phyloP scores from a whole-genome alignment of 2,113 vertebrate species.

The Penelope pileata region DNA sequence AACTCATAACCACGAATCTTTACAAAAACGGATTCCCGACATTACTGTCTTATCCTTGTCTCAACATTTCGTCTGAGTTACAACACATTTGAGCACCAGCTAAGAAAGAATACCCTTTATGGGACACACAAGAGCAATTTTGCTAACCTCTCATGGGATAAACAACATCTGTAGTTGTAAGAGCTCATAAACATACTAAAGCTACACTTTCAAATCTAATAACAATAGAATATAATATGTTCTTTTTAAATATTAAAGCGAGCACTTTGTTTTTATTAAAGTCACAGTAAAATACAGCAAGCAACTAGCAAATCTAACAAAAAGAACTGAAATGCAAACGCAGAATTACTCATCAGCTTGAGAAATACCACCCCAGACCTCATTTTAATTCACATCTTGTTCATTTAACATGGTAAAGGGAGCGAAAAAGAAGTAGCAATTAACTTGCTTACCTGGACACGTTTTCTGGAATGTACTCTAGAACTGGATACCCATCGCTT shows the following conservation, averaged over 20 bases:
- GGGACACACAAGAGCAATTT: conserved; percentile 49
- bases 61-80: background rate
- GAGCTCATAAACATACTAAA: conserved; percentile 33
- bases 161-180: conserved; percentile 49
- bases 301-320: background rate
- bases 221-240: conserved; percentile 22
- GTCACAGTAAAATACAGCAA: background rate
- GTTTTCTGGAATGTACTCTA: conserved; percentile 93
- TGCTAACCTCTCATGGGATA: conserved; percentile 38
- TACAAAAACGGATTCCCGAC: background rate
- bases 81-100: background rate
- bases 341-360: background rate
- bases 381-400: background rate
- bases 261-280: conserved; percentile 17
- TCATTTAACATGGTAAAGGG: background rate
- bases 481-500: conserved; percentile 89
- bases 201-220: conserved; percentile 2
- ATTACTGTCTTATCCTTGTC: background rate
- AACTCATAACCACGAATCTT: background rate
- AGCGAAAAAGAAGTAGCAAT: background rate
- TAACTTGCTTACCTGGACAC: conserved; percentile 81
- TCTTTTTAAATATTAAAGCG: conserved; percentile 53
- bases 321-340: background rate
- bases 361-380: background rate
- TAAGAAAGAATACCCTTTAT: conserved; percentile 36